Base-by-base conservation (phyloP, 1,140 invertebrate species). In the Euwallacea fornicatus region DNA sequence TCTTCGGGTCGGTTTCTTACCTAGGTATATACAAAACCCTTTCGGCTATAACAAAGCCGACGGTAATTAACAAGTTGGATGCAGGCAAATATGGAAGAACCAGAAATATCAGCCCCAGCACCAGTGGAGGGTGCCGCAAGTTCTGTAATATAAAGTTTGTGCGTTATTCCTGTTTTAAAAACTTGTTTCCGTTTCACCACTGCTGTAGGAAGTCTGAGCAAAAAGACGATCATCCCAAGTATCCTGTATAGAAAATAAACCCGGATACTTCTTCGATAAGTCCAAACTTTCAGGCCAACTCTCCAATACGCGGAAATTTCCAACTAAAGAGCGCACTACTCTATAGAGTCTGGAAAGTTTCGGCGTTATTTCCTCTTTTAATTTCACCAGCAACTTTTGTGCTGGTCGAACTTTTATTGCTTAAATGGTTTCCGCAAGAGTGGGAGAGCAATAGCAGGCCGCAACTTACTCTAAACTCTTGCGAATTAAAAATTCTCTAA, bases 1-100 rank as follows among this genome's bases (percentile, higher is more conserved):
- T 16, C 55, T n/a, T n/a, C 16, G 6, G 6, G n/a, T 61, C 10
- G 10, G 42, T 9, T 42, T 47, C 67, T 84, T 84, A 92, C 90
- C 93, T 96, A 42, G 94, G 93, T 77, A 94, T 91, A 80, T 96
- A 96, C 0, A 96, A 86, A n/a, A 96, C 89, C 77, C 94, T 85
- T 81, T 97, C 94, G 7, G 94, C 94, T 0, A 96, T 88, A 2
- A 96, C 93, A 81, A 97, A 97, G 11, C 94, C 94, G 10, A 96
- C 94, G 0, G 92, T 93, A 76, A 96, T 89, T 73, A 96, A 86
- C 60, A 96, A 81, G 82, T 96, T 96, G 59, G 91, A 91, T 7
- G 94, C 93, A 4, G 94, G 94, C 50, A 96, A 84, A 81, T 95
- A 96, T 9, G 93, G 91, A 15, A 96, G 80, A 44, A 93, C 86